Conservation (phyloP, 1,140 invertebrate species). For the Lucilia cuprina region DNA sequence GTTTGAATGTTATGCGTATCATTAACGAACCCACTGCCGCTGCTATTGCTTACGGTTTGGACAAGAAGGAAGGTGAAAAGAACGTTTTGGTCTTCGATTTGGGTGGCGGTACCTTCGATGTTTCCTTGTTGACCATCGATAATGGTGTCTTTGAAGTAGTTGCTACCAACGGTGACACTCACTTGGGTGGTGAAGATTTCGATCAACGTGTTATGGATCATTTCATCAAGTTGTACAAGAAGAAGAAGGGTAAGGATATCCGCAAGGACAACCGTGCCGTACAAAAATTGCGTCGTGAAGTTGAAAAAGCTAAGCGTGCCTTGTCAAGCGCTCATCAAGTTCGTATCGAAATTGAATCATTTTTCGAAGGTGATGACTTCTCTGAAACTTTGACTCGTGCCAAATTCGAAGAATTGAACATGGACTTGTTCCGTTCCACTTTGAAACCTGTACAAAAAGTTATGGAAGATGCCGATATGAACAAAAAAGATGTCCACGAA, state of each 20-base stretch:
- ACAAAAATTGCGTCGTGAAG: conserved; percentile 95
- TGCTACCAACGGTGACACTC: conserved; percentile 98
- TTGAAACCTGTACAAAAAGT: conserved; percentile 99
- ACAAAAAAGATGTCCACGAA: conserved; percentile 98
- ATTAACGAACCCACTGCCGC: conserved; percentile 99
- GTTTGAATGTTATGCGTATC: conserved; percentile 97
- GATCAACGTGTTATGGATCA: conserved; percentile 99
- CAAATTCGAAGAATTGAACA: conserved; percentile 99
- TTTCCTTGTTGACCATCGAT: conserved; percentile 98
- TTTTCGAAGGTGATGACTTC: conserved; percentile 99
- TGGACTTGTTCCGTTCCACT: conserved; percentile 98
- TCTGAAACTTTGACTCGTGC: conserved; percentile 98
- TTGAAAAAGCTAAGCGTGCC: conserved; percentile 97
- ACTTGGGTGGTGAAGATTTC: conserved; percentile 98
- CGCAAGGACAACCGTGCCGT: conserved; percentile 94
- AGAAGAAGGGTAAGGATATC: conserved; percentile 98
- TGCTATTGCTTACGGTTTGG: conserved; percentile 98
- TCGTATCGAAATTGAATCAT: conserved; percentile 98
- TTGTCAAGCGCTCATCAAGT: conserved; percentile 95
- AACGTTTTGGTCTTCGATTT: conserved; percentile 99
- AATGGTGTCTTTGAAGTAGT: conserved; percentile 93
- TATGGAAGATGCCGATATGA: conserved; percentile 97
- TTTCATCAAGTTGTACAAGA: conserved; percentile 98
- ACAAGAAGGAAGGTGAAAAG: conserved; percentile 99
- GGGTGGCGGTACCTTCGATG: conserved; percentile 99